Percentiles rank a stretch among this genome's conserved stretches.
Conservation (phyloP, 2,113 vertebrate species). For the Ursus arctos region DNA sequence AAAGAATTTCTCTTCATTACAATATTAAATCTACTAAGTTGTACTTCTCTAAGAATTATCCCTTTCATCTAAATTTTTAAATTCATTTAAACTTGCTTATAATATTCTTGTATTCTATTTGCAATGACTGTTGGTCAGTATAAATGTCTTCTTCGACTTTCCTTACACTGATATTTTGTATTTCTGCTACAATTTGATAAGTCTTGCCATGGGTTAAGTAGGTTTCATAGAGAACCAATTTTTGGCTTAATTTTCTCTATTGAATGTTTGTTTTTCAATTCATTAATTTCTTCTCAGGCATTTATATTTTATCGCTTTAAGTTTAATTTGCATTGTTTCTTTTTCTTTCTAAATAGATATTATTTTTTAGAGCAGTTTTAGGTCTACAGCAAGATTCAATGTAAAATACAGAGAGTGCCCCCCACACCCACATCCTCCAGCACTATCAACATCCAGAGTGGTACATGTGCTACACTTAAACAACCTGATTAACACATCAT, state of each 20-base stretch:
- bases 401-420: not conserved
- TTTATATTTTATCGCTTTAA: not conserved
- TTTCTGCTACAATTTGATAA: not conserved
- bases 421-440: not conserved
- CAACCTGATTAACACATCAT: not conserved
- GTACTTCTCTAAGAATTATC: not conserved
- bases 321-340: not conserved
- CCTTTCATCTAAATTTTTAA: not conserved
- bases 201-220: not conserved
- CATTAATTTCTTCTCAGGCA: not conserved
- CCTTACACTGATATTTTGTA: not conserved
- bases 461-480: not conserved
- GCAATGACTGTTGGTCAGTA: not conserved
- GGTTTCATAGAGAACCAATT: not conserved
- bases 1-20: not conserved
- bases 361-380: not conserved
- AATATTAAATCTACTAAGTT: not conserved
- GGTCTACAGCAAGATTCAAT: not conserved
- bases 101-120: not conserved
- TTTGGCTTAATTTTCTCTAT: not conserved
- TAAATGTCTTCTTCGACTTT: not conserved
- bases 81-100: not conserved
- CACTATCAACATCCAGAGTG: not conserved
- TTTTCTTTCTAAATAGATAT: not conserved
- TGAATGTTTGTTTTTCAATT: not conserved